phyloP scores from a whole-genome alignment of 2,797 vertebrate species.

The Sebastes kiyomatsui region DNA sequence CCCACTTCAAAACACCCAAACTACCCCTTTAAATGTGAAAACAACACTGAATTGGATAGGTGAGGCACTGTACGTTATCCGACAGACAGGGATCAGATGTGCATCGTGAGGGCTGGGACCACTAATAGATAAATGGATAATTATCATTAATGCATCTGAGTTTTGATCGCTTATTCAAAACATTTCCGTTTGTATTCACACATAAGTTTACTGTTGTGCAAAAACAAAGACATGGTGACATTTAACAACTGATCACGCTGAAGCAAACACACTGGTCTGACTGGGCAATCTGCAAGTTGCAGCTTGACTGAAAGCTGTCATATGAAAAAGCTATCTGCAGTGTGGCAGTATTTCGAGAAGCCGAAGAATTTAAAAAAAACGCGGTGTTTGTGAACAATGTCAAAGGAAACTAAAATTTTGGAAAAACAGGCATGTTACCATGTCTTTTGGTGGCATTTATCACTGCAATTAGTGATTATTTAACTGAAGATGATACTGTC shows the following conservation, averaged over 20 bases:
- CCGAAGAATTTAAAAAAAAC: background rate
- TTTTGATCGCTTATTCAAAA: background rate
- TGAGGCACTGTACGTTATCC: background rate
- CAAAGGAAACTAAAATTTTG: background rate
- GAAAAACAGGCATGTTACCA: background rate
- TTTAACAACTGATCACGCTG: background rate
- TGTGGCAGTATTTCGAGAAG: background rate
- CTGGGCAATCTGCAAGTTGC: background rate
- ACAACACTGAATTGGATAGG: background rate
- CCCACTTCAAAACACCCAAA: too few species aligned
- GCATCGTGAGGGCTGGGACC: background rate
- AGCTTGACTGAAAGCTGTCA: background rate
- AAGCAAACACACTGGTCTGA: background rate
- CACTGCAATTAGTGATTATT: background rate
- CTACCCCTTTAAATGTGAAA: background rate
- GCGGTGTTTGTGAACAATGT: background rate
- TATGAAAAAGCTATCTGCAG: background rate
- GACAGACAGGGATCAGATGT: background rate
- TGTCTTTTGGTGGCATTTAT: background rate
- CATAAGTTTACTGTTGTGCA: background rate
- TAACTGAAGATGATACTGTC: background rate
- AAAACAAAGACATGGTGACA: background rate
- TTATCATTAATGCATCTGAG: background rate
- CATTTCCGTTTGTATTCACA: background rate
- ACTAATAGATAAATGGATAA: background rate